Base-by-base conservation (phyloP, 2,888 invertebrate species). In the Dolichomitus sp. region DNA sequence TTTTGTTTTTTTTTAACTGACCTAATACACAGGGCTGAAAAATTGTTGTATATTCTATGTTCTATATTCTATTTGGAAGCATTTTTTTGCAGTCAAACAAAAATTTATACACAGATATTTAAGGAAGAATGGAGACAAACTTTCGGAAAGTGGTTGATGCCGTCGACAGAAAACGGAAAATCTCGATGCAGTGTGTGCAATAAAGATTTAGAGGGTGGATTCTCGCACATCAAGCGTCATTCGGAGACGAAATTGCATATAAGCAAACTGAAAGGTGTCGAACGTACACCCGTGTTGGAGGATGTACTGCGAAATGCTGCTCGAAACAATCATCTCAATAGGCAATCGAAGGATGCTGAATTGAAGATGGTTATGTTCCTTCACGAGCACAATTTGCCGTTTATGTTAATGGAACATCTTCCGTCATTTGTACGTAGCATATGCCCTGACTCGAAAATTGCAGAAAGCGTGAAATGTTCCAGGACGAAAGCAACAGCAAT, bases 331-430 rank as follows among this genome's bases (percentile, higher is more conserved):
- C 42, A 42, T 42, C 3, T 42, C 42, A 42, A 42, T 42, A 42
- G 42, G 50, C 50, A 50, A n/a, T 17, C 50, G 17, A 42, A 42
- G 42, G 42, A 42, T 42, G 59, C 59, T 33, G 86, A 87, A 65
- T 48, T 86, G 17, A 84, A 84, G 83, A 57, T 83, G 42, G 27
- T 50, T 33, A 77, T 78, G 78, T 87, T 87, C 61, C 63, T 87
- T 14, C 85, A 84, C 42, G 84, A 86, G 59, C 87, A 87, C 52
- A 87, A 87, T 59, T 73, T 88, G 27, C 81, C 86, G 27, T 84
- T 88, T 78, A 23, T 72, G 9, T 33, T 86, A 7, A 84, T 86
- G 84, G 87, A 87, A 57, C 85, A 87, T 69, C 68, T 87, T 27
- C 73, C 83, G 4, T 50, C 74, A 27, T 69, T 85, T 1, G 77